phyloP scores from a whole-genome alignment of 92 coral and sea anemone species.

The Galaxea fascicularis region DNA sequence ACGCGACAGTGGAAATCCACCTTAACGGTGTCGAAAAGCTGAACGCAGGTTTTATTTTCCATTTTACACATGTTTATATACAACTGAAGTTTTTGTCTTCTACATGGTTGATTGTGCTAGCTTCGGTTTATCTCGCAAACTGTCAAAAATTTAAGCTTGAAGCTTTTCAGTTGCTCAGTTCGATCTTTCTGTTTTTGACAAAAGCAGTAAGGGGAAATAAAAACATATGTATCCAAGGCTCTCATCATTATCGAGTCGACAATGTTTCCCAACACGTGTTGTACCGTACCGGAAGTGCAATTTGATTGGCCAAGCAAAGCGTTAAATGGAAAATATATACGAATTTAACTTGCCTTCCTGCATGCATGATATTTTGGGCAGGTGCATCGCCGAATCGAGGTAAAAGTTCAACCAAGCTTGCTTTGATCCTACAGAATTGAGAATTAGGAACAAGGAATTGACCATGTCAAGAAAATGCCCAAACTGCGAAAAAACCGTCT shows the following conservation, averaged over 20 bases:
- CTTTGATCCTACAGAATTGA: background rate
- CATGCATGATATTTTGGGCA: background rate
- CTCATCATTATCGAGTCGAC: background rate
- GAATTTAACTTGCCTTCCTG: conserved; percentile 1
- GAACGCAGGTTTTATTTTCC: no score
- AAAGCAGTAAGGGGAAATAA: background rate
- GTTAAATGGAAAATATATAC: conserved; percentile 6
- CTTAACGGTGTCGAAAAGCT: no score
- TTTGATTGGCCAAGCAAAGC: conserved; percentile 4
- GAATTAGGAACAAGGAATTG: background rate
- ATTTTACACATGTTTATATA: no score
- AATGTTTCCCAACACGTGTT: background rate
- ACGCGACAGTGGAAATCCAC: no score
- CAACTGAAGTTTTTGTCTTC: no score
- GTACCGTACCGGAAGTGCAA: background rate
- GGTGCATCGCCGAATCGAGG: background rate
- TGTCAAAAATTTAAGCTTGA: background rate
- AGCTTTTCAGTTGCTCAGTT: background rate
- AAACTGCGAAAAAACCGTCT: conserved; percentile 43
- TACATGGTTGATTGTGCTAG: no score
- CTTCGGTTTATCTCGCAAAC: background rate
- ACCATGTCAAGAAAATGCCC: conserved; percentile 43
- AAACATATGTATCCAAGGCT: background rate
- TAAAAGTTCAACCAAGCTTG: conserved; percentile 16
- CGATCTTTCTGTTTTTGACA: background rate